Percentiles rank a stretch among this genome's conserved stretches.
phyloP scores from a whole-genome alignment of 2,113 vertebrate species.

The Struthio camelus region DNA sequence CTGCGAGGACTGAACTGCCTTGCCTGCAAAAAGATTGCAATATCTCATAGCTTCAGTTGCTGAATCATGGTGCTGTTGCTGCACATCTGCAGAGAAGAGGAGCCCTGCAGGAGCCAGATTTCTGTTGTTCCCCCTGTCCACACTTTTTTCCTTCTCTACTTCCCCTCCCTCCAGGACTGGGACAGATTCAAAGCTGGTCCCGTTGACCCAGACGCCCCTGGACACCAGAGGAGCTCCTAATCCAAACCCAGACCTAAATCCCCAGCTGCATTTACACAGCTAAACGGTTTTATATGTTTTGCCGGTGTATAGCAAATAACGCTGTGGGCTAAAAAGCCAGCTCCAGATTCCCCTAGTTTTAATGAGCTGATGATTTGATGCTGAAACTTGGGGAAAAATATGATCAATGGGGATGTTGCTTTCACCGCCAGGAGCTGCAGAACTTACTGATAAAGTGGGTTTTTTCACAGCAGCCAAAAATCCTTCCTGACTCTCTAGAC shows the following conservation, averaged over 20 bases:
- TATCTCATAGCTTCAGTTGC: background rate
- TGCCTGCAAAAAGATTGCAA: background rate
- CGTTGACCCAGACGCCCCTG: background rate
- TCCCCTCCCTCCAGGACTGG: background rate
- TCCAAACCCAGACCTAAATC: background rate
- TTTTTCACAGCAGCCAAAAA: background rate
- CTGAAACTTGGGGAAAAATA: background rate
- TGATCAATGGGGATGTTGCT: background rate
- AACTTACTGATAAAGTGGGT: background rate
- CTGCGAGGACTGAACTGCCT: background rate
- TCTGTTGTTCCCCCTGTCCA: background rate
- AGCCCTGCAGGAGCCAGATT: background rate
- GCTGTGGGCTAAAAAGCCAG: background rate
- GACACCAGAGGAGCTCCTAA: background rate
- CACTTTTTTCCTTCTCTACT: background rate
- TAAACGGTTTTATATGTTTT: background rate
- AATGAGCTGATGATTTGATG: background rate
- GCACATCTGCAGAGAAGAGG: background rate
- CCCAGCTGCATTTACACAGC: background rate
- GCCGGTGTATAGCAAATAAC: background rate
- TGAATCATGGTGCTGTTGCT: background rate
- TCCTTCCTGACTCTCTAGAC: background rate
- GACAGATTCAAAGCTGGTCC: background rate
- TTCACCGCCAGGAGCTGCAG: background rate
- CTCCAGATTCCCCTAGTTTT: background rate